A percentile compares a stretch with the other conserved stretches of the same genome.
These are phyloP conservation scores for Corythucha ciliata DNA, from an alignment of 2,888 invertebrate species.

Conservation along the genomic window DNA sequence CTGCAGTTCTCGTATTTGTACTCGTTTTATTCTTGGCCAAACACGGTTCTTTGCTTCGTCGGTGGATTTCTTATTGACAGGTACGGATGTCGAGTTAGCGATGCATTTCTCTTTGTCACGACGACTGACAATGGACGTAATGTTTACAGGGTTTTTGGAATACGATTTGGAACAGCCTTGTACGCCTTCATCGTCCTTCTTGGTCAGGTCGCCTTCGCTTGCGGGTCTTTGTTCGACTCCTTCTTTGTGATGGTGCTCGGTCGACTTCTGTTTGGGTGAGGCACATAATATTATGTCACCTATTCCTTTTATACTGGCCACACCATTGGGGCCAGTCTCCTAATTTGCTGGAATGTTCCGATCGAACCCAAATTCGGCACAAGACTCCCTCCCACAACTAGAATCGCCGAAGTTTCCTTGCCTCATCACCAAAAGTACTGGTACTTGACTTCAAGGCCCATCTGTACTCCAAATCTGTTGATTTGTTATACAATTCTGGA, in stretches of 20 bases:
- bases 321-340: too few species aligned
- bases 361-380: too few species aligned
- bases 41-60: constrained; percentile 87
- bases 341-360: too few species aligned
- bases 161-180: constrained; percentile 81
- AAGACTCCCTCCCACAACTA: too few species aligned
- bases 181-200: constrained; percentile 78
- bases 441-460: too few species aligned
- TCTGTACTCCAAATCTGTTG: too few species aligned
- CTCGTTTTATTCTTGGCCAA: constrained; percentile 95
- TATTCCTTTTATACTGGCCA: too few species aligned
- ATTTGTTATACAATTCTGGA: too few species aligned
- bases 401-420: too few species aligned
- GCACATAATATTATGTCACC: too few species aligned
- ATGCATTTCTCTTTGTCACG: too few species aligned
- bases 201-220: constrained; percentile 82
- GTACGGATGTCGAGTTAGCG: constrained; percentile 41
- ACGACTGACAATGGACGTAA: neutral
- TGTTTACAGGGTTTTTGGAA: constrained; percentile 74
- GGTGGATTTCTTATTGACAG: constrained; percentile 93
- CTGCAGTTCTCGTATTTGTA: constrained; percentile 81
- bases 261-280: constrained; percentile 87
- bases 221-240: constrained; percentile 65
- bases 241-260: constrained; percentile 88
- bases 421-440: too few species aligned